Conservation (phyloP, 2,113 vertebrate genomes). For the Ginglymostoma cirratum region DNA sequence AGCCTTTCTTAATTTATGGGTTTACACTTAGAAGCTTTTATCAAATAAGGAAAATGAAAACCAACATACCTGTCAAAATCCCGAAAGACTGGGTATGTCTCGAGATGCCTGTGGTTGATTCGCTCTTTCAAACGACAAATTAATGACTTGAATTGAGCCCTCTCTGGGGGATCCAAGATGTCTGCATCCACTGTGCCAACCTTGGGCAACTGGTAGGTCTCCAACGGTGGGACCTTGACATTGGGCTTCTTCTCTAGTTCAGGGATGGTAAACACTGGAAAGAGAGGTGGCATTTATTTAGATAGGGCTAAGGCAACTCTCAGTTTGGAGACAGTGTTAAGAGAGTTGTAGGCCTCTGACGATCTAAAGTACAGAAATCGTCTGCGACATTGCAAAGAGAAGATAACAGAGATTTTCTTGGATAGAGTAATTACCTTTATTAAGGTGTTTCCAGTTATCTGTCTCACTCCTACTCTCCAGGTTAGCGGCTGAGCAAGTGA, state of each 20-base stretch:
- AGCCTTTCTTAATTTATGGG: not conserved
- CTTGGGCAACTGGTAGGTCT: conserved; percentile 18
- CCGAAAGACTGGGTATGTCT: not conserved
- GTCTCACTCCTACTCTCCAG: not conserved
- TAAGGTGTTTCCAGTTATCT: not conserved
- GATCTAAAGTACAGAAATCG: not conserved
- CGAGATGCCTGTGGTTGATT: not conserved
- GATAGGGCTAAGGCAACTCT: not conserved
- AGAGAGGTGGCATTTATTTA: not conserved
- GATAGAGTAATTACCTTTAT: not conserved
- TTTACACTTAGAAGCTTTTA: not conserved
- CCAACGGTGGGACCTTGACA: not conserved
- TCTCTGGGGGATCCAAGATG: not conserved
- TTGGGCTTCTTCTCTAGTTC: conserved; percentile 25
- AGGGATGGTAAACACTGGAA: conserved; percentile 23
- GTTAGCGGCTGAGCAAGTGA: not conserved
- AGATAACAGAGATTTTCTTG: not conserved
- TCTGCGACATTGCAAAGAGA: not conserved
- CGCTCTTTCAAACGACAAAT: not conserved
- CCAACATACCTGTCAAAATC: conserved; percentile 24
- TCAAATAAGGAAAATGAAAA: not conserved
- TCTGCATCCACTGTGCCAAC: conserved; percentile 11
- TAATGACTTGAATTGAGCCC: not conserved
- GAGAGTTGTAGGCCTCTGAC: not conserved
- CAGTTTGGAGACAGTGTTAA: no score